phyloP scores from a whole-genome alignment of 2,888 invertebrate species.

The Omphaloscelis lunosa region DNA sequence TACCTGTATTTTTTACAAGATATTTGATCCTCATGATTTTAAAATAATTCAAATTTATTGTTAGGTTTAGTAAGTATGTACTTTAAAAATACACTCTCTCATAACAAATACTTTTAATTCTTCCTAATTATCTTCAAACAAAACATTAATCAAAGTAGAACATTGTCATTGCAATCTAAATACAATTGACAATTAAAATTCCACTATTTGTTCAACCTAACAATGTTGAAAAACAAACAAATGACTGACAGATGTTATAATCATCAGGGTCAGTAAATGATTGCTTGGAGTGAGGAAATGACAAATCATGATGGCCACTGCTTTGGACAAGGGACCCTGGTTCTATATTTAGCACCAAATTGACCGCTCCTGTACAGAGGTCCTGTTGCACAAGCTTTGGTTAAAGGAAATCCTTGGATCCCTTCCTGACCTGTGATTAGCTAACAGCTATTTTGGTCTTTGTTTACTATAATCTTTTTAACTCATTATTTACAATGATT shows the following conservation, averaged over 20 bases:
- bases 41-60: background rate
- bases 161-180: background rate
- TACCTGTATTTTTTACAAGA: background rate
- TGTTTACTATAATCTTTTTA: no score
- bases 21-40: background rate
- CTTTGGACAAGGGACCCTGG: constrained; percentile 65
- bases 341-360: constrained; percentile 74
- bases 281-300: constrained; percentile 68
- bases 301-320: constrained; percentile 71
- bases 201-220: background rate
- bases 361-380: constrained; percentile 29
- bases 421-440: constrained; percentile 14
- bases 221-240: constrained; percentile 2
- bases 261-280: constrained; percentile 51
- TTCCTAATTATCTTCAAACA: background rate
- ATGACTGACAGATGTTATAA: constrained; percentile 2
- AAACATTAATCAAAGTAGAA: background rate
- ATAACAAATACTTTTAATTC: background rate
- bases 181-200: background rate
- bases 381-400: constrained; percentile 40
- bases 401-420: constrained; percentile 28
- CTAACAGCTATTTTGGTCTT: background rate
- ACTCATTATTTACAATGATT: background rate
- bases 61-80: no score
- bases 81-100: background rate